Base-by-base conservation (phyloP, 2,113 vertebrate species). In the Erythrocercus mccallii region DNA sequence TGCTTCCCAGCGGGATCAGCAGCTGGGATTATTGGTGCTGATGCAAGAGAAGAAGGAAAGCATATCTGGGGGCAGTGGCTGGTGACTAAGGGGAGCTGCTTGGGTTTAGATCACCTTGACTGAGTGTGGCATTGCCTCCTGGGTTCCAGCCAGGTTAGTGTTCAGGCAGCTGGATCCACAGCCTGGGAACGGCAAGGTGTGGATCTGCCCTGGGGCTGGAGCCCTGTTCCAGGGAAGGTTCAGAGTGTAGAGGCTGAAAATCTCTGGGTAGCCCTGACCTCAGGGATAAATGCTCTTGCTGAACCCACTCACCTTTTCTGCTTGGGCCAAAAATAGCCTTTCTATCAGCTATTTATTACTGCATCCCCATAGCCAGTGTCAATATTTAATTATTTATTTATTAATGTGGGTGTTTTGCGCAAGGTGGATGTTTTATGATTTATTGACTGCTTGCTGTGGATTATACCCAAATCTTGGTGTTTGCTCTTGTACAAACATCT, bases 191-290 rank as follows among this genome's bases (percentile, higher is more conserved):
- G 48, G 53, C 38, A 11, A 42, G 27, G 6, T 47, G 45, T 1
- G 2, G 44, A 57, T 35, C 22, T 82, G 5, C 62, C 40, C 48
- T 12, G 27, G 24, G 56, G 66, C 25, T 16, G 31, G 22, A 65
- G 37, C 30, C 19, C 33, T 0, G 0, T 13, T 33, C 9, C 8
- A 0, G 33, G 28, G 15, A 4, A 60, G 9, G 30, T 0, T 86
- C 68, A 25, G 40, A 71, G 38, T 23, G 21, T 7, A 40, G 27
- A 54, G 9, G 35, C 1, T 78, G 70, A 24, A 70, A 57, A 27
- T 40, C n/a, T 28, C 22, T 11, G 0, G 20, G 45, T 58, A 20
- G 25, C n/a, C 1, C 1, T 71, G 61, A 35, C 65, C 27, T 4
- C 12, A 12, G 42, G 47, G 50, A 7, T 37, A 12, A 40, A 8